phyloP scores from a whole-genome alignment of 2,797 vertebrate species.

The Aeoliscus strigatus region DNA sequence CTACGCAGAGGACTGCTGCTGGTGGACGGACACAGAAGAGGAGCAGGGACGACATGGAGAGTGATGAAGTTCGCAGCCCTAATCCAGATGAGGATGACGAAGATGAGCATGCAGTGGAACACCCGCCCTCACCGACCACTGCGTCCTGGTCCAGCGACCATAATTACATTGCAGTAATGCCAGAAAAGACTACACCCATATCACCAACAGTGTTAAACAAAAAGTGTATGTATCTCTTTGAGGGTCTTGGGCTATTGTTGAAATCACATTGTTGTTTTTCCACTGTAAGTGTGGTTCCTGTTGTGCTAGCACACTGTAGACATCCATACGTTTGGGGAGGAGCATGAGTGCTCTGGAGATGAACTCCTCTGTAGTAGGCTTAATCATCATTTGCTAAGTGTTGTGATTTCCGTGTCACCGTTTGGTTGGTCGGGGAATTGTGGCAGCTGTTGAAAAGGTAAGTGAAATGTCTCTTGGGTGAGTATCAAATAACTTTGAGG shows the following conservation, averaged over 20 bases:
- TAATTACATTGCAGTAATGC: conserved; percentile 99
- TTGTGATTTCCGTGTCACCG: conserved; percentile 36
- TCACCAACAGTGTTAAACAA: conserved; percentile 95
- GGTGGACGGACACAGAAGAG: conserved; percentile 37
- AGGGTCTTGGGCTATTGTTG: conserved; percentile 65
- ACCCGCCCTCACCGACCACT: conserved; percentile 75
- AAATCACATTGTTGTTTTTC: conserved; percentile 42
- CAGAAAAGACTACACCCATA: conserved; percentile 95
- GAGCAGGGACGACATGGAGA: conserved; percentile 55
- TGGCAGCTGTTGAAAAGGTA: conserved; percentile 62
- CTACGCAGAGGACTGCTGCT: conserved; percentile 34
- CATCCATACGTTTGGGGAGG: conserved; percentile 21
- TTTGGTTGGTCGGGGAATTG: conserved; percentile 37
- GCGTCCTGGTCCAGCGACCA: conserved; percentile 99
- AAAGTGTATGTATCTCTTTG: conserved; percentile 97
- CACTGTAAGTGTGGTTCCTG: conserved; percentile 43
- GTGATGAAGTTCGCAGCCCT: conserved; percentile 62
- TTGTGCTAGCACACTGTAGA: conserved; percentile 36
- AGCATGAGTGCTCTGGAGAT: conserved; percentile 14
- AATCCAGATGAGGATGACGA: conserved; percentile 65
- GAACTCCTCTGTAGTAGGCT: conserved; percentile 36
- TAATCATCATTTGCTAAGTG: conserved; percentile 29
- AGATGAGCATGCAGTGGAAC: conserved; percentile 72
- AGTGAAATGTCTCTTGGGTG: conserved; percentile 57
- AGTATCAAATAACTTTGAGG: conserved; percentile 54